A percentile compares a stretch with the other conserved stretches of the same genome.
phyloP scores from a whole-genome alignment of 1,140 invertebrate genomes.

The Ceratosolen solmsi region DNA sequence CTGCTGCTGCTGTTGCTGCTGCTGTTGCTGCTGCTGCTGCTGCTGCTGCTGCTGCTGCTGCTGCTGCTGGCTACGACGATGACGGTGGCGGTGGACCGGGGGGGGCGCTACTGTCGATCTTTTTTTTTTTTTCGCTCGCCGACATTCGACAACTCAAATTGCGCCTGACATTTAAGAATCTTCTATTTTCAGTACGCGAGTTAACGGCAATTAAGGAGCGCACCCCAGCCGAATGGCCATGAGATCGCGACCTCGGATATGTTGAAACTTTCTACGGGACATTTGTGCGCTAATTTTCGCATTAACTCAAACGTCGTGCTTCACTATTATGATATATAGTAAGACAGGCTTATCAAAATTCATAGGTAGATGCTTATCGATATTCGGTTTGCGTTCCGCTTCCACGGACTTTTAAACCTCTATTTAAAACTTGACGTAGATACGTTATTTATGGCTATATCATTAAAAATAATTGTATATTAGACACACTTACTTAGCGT shows the following conservation, averaged over 20 bases:
- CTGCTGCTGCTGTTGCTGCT: not conserved
- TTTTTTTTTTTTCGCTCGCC: not conserved
- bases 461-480: too few relatives aligned
- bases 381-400: not conserved
- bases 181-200: not conserved
- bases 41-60: constrained; percentile 3
- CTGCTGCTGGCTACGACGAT: not conserved
- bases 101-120: constrained; percentile 12
- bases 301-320: too few relatives aligned
- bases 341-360: not conserved
- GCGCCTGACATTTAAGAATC: constrained; percentile 6
- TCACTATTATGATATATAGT: not conserved
- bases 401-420: not conserved
- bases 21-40: not conserved
- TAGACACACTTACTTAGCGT: too few relatives aligned
- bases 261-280: too few relatives aligned
- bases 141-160: not conserved
- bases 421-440: not conserved
- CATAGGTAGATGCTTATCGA: not conserved
- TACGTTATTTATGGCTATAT: not conserved
- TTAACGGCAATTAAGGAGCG: not conserved
- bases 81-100: not conserved
- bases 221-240: too few relatives aligned
- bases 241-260: not conserved
- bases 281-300: too few relatives aligned